Base-by-base conservation (phyloP, 2,888 invertebrate species). In the Amblyteles armatorius region DNA sequence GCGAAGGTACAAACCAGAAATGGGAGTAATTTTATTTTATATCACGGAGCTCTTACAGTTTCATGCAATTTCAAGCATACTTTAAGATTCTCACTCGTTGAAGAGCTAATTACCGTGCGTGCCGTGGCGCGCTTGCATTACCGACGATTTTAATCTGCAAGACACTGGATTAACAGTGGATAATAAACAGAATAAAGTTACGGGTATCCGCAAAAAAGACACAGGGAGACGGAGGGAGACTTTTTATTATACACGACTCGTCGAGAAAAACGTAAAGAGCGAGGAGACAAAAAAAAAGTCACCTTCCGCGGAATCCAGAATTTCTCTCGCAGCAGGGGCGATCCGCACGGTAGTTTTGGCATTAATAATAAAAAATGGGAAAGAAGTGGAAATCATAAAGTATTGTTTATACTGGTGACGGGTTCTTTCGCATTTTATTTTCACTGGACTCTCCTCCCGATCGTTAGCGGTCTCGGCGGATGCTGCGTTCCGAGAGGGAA, bases 351-450 rank as follows among this genome's bases (percentile, higher is more conserved):
- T 63, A 63, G 29, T 63, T 29, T 63, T 5, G 60, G 29, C 16
- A 16, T 63, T 33, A 63, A 63, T 33, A 33, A 63, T 33, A 63
- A 63, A 63, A 63, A 63, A 63, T n/a, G 57, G 16, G 33, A 63
- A 29, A 63, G 5, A 29, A 63, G n/a, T 63, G 60, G 60, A 63
- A 33, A 63, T 63, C 33, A 22, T 63, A 63, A 63, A 63, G 33
- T 63, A 63, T 63, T 33, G 60, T 63, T 63, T 63, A 33, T 63
- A 63, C 29, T 16, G 29, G 6, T 29, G 60, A 63, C 60, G 26
- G 29, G 29, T 22, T 60, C 29, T 13, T 29, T 29, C 26, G 29
- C 6, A 29, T 60, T 60, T 60, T n/a, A n/a, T 29, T 22, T 55
- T 60, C 29, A 5, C 13, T 60, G 5, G 13, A 29, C 16, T 16